A percentile compares a stretch with the other conserved stretches of the same genome.
These are phyloP conservation scores for Troides helena DNA, from an alignment of 2,888 invertebrate genomes.

Conservation along the genomic window DNA sequence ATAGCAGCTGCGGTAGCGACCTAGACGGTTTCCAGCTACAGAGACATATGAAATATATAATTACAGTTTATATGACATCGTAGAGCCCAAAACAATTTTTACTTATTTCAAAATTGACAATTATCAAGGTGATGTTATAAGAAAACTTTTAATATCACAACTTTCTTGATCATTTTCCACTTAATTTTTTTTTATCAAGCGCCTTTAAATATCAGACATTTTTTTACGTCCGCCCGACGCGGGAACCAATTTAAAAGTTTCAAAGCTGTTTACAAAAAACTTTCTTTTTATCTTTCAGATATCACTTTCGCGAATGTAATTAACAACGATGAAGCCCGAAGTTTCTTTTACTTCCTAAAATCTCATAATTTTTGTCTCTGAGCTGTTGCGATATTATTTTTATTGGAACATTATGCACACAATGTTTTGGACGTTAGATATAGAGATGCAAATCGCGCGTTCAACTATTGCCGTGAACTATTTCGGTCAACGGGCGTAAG, in stretches of 20 bases:
- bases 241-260: constrained; percentile 28
- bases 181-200: constrained; percentile 3
- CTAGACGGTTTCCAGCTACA: too few relatives aligned
- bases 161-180: constrained; percentile 4
- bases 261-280: constrained; percentile 25
- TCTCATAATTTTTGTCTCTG: background rate
- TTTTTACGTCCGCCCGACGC: constrained; percentile 1
- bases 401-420: background rate
- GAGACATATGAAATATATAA: too few relatives aligned
- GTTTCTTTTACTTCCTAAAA: background rate
- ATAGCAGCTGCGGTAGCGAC: too few relatives aligned
- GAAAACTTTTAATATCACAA: background rate
- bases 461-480: too few relatives aligned
- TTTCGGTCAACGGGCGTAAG: too few relatives aligned
- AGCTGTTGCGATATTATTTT: background rate
- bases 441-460: too few relatives aligned
- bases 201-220: constrained; percentile 14
- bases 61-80: too few relatives aligned
- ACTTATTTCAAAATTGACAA: too few relatives aligned
- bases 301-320: constrained; percentile 24
- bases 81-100: too few relatives aligned
- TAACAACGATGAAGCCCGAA: constrained; percentile 18
- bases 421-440: background rate
- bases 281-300: constrained; percentile 23
- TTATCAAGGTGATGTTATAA: background rate